Evolutionary conservation across 2,888 invertebrate genomes (phyloP), one percentile per base, ranked within the genome.

Genomic region (Tuberolachnus salignus): DNA sequence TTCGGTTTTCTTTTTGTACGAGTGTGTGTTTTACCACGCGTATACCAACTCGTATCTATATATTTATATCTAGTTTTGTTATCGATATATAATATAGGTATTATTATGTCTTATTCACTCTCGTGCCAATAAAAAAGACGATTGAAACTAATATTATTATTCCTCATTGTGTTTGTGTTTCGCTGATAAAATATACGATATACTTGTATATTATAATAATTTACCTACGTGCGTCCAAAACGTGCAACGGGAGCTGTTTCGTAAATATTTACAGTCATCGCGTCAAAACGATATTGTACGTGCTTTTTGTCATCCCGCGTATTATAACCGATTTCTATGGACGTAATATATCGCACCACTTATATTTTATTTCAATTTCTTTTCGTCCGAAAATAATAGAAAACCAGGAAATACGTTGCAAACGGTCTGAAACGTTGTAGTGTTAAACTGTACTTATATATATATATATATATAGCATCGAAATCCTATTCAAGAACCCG

Each of bases 401-500:
- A 70, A 71, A 71, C 14, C 46, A 16, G 23, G 44, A 57, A 71
- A 71, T 57, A 21, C 57, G 14, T 57, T 71, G 23, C 23, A 23
- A 70, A 23, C 19, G 16, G 23, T 34, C 3, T 6, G 6, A 6
- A 3, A 6, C 34, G 34, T 34, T 14, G 3, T 46, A 57, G 6
- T n/a, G 57, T 14, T 23, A 11, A 23, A 46, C 34, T 34, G 34
- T 34, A 34, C 3, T 4, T 6, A 6, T 6, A 6, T 34, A 34
- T 6, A 3, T 34, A 34, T 6, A 3, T 34, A 6, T 6, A 6
- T 6, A 21, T 46, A 61, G 61, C 49, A 26, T 34, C 51, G n/a
- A 26, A 51, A 73, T 13, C 13, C 73, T 63, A 42, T 73, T 73
- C 73, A 73, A 13, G 11, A 53, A 34, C n/a, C 21, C 23, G 51